These are phyloP conservation scores for Ashinkailepas kermadecensis DNA, from an alignment of 2,888 invertebrate genomes.

Conservation along the genomic window DNA sequence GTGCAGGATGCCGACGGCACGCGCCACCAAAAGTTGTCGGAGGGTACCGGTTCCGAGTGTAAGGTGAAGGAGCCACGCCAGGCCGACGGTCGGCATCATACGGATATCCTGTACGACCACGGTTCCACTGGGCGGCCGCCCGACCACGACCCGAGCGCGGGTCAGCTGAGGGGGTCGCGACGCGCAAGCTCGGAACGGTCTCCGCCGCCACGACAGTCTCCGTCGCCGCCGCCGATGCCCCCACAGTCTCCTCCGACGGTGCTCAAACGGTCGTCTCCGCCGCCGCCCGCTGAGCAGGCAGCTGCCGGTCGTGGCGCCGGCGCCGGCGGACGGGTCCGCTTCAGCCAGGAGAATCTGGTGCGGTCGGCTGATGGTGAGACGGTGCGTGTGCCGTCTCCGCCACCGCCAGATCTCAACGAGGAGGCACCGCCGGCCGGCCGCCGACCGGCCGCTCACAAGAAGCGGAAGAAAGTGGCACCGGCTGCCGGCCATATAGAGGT, in stretches of 20 bases:
- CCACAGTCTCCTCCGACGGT: not conserved
- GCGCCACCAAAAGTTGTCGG: not conserved
- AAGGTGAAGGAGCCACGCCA: not conserved
- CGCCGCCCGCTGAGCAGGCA: no score
- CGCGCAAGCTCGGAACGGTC: not conserved
- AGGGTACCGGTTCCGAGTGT: constrained; percentile 4
- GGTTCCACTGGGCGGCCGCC: not conserved
- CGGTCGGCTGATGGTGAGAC: no score
- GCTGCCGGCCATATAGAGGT: not conserved
- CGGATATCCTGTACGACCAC: not conserved
- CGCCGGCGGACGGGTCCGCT: not conserved
- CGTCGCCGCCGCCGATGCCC: not conserved
- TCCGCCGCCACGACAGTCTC: not conserved
- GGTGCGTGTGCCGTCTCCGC: no score
- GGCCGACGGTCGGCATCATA: not conserved
- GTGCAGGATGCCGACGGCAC: not conserved
- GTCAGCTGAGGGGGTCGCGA: no score
- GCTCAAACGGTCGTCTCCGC: no score
- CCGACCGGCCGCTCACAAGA: not conserved
- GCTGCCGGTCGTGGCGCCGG: no score
- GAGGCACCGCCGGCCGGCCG: not conserved
- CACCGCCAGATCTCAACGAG: not conserved
- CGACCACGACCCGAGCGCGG: not conserved
- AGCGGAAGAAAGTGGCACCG: not conserved
- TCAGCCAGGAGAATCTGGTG: not conserved